Percentiles rank a stretch among this genome's conserved stretches.
phyloP scores from a whole-genome alignment of 2,797 vertebrate species.

The Prunella strophiata region DNA sequence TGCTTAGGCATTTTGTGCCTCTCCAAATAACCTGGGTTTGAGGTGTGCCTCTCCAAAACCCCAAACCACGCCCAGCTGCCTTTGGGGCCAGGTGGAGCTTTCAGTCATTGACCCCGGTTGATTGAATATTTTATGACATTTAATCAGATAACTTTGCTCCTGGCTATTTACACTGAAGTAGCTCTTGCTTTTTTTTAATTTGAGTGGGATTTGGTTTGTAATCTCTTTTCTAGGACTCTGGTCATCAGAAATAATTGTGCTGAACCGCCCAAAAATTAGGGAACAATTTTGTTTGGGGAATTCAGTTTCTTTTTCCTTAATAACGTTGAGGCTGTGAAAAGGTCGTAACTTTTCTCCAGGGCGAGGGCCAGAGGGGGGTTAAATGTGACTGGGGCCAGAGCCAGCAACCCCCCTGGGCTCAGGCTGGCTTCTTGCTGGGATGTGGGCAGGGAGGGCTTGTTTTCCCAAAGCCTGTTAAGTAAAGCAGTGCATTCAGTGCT shows the following conservation, averaged over 20 bases:
- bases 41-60: not conserved
- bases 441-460: not conserved
- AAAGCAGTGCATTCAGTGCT: not conserved
- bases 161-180: not conserved
- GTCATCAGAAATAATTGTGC: not conserved
- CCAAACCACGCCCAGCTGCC: rapidly evolving
- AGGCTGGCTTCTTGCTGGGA: not conserved
- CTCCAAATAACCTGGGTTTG: rapidly evolving
- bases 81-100: not conserved
- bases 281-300: not conserved
- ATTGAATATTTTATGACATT: not conserved
- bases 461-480: not conserved
- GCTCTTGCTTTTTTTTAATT: not conserved
- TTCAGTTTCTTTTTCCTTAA: not conserved
- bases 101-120: not conserved
- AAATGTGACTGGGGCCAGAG: not conserved
- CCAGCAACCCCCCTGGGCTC: not conserved
- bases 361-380: not conserved
- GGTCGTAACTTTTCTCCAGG: not conserved
- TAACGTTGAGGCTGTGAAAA: not conserved
- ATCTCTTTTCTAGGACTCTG: not conserved
- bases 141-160: not conserved
- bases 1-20: not conserved
- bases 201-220: not conserved
- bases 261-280: not conserved